Evolutionary conservation across 2,113 vertebrate species (phyloP).

Genomic region (Paramisgurnus dabryanus): DNA sequence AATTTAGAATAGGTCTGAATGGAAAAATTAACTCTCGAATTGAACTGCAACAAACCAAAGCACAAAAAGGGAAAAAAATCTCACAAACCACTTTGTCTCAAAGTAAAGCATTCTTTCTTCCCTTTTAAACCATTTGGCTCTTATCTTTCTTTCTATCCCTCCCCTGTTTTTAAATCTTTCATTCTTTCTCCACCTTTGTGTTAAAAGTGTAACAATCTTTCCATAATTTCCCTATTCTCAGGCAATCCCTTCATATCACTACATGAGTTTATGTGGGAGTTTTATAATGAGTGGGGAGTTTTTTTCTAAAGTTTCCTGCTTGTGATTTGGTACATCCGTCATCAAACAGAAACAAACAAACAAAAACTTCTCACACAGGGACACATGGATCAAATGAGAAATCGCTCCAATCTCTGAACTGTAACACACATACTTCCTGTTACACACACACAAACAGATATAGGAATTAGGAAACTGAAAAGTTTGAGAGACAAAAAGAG

Average conservation of each 20-base stretch:
- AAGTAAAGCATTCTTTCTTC: neutral
- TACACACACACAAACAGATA: neutral
- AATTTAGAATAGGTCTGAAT: no score
- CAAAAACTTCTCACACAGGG: neutral
- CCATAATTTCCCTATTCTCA: neutral
- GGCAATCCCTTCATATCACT: neutral
- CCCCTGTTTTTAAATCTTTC: neutral
- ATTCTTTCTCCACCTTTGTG: slow-evolving; percentile 2
- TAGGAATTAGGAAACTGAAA: neutral
- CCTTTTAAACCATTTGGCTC: neutral
- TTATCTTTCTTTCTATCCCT: neutral
- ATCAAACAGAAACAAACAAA: slow-evolving; percentile 27
- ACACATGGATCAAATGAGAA: slow-evolving; percentile 25
- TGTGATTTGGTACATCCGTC: slow-evolving; percentile 24
- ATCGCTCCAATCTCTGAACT: neutral
- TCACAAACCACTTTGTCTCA: neutral
- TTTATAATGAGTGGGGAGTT: slow-evolving; percentile 18
- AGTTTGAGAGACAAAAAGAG: neutral
- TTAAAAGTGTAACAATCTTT: slow-evolving; percentile 1
- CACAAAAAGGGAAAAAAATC: neutral
- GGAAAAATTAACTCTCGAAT: neutral
- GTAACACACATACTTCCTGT: slow-evolving; percentile 15
- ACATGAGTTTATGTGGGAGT: neutral
- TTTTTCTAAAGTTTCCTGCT: slow-evolving; percentile 21
- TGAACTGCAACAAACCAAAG: neutral